A percentile compares a stretch with the other conserved stretches of the same genome.
phyloP scores from a whole-genome alignment of 2,888 invertebrate genomes.

The Choreutis nemorana region DNA sequence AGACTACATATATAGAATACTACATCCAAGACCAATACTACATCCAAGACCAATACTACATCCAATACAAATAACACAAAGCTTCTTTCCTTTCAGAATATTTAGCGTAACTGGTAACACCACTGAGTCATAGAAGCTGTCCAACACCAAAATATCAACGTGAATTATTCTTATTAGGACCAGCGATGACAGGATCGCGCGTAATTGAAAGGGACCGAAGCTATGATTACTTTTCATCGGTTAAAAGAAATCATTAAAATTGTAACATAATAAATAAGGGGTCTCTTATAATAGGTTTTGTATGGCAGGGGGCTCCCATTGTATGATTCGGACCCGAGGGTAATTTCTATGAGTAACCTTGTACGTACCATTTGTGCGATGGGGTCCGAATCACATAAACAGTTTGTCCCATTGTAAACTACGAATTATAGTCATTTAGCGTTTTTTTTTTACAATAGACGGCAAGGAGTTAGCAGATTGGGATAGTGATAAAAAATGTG shows the following conservation, averaged over 20 bases:
- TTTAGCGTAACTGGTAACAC: no score
- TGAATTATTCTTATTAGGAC: no score
- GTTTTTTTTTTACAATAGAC: no score
- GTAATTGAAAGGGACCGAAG: constrained; percentile 15
- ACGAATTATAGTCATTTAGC: constrained; percentile 53
- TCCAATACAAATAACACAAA: no score
- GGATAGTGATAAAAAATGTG: no score
- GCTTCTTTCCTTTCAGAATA: no score
- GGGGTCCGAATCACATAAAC: constrained; percentile 31
- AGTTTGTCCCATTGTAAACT: constrained; percentile 42
- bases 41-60: no score
- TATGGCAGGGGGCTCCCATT: constrained; percentile 46
- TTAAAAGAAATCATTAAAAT: constrained; percentile 46
- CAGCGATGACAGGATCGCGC: constrained; percentile 14
- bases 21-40: no score
- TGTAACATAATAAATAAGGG: constrained; percentile 54
- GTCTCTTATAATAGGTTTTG: constrained; percentile 49
- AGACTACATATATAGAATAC: no score
- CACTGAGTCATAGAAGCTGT: no score
- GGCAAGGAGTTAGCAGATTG: no score
- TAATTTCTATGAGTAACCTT: constrained; percentile 44
- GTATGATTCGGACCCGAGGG: constrained; percentile 29
- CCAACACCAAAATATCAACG: no score
- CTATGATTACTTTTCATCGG: constrained; percentile 10
- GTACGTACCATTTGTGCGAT: constrained; percentile 19